A percentile compares a stretch with the other conserved stretches of the same genome.
Conservation (phyloP, 2,888 invertebrate genomes). For the Watsonalla cultraria region DNA sequence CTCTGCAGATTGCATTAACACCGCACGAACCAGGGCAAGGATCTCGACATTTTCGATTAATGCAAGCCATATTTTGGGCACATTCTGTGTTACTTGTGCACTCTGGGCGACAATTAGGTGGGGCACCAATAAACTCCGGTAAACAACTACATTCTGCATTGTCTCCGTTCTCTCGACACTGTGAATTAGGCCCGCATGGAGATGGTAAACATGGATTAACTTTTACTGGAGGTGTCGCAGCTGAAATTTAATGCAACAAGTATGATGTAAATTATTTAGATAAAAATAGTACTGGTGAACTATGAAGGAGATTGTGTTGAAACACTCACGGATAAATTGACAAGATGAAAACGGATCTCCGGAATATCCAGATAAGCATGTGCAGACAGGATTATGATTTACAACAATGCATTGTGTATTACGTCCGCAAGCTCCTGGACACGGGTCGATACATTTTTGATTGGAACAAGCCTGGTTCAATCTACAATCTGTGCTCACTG, state of each 20-base stretch:
- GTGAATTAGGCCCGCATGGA: conserved; percentile 83
- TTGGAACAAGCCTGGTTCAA: conserved; percentile 84
- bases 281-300: background rate
- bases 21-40: conserved; percentile 85
- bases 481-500: conserved; percentile 85
- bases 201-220: conserved; percentile 81
- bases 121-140: conserved; percentile 79
- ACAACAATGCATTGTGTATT: conserved; percentile 79
- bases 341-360: conserved; percentile 88
- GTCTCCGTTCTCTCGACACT: conserved; percentile 79
- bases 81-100: conserved; percentile 85
- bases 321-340: conserved; percentile 64
- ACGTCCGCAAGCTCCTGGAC: conserved; percentile 84
- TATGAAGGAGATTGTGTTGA: background rate
- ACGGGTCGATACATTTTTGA: conserved; percentile 87
- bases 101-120: conserved; percentile 83
- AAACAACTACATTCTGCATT: conserved; percentile 82
- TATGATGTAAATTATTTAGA: background rate
- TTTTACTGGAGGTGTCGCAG: conserved; percentile 46
- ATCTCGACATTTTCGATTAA: conserved; percentile 83
- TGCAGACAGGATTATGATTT: conserved; percentile 83
- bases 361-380: conserved; percentile 80
- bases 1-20: conserved; percentile 83
- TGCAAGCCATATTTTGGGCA: conserved; percentile 80
- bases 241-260: conserved; percentile 32